These are phyloP conservation scores for Strigamia crassipes DNA, from an alignment of 2,888 invertebrate species.

Conservation along the genomic window DNA sequence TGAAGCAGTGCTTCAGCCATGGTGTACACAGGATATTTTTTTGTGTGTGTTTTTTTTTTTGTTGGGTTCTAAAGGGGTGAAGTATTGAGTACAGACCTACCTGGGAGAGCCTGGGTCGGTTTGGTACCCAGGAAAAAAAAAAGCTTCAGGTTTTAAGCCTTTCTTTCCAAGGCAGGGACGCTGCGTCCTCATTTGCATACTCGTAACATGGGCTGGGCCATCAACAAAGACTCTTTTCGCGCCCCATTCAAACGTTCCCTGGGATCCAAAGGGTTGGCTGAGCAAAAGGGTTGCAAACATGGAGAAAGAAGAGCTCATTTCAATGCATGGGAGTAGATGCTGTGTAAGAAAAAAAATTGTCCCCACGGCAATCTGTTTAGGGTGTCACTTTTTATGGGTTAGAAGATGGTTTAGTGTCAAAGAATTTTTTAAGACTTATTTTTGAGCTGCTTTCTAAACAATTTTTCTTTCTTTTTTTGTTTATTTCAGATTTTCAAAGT, in stretches of 20 bases:
- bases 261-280: conserved; percentile 28
- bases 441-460: background rate
- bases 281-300: conserved; percentile 31
- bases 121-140: conserved; percentile 22
- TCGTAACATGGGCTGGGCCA: conserved; percentile 33
- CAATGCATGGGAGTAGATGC: conserved; percentile 29
- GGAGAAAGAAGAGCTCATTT: conserved; percentile 31
- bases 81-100: conserved; percentile 27
- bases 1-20: conserved; percentile 12
- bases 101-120: conserved; percentile 32
- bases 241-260: conserved; percentile 33
- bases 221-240: conserved; percentile 34
- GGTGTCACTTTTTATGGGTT: conserved; percentile 7
- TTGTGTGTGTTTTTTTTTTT: background rate
- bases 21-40: background rate
- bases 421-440: background rate
- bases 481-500: background rate
- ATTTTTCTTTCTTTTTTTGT: background rate
- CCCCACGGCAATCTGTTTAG: conserved; percentile 33
- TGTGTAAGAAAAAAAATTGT: conserved; percentile 29
- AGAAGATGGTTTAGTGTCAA: conserved; percentile 28
- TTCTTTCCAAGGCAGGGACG: conserved; percentile 25
- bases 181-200: conserved; percentile 30
- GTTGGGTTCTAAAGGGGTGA: conserved; percentile 27
- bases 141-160: conserved; percentile 34